These are phyloP conservation scores for Chaetorhynchus papuensis DNA, from an alignment of 2,113 vertebrate genomes.

Conservation along the genomic window DNA sequence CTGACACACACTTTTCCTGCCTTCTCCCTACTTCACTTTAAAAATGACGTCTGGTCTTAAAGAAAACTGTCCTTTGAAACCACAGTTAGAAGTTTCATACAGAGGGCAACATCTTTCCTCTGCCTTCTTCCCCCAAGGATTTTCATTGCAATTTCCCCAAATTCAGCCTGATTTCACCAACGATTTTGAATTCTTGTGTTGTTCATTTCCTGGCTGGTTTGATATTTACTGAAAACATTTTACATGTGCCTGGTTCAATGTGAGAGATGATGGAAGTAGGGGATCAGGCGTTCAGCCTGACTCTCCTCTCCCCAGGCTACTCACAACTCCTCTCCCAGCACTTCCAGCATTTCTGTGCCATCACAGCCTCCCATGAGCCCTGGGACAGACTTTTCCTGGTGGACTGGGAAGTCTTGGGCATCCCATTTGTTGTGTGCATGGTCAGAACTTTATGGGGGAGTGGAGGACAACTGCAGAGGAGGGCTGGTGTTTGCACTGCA, in stretches of 20 bases:
- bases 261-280: neutral
- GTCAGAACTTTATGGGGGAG: neutral
- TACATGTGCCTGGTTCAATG: neutral
- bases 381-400: neutral
- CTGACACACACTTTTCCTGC: neutral
- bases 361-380: neutral
- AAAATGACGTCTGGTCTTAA: neutral
- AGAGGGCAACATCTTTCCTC: neutral
- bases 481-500: neutral
- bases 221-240: neutral
- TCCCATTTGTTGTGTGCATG: neutral
- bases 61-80: neutral
- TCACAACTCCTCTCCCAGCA: neutral
- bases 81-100: neutral
- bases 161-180: neutral
- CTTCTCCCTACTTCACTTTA: neutral
- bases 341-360: fast-evolving
- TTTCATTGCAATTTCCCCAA: neutral
- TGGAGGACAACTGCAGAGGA: neutral
- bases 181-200: neutral
- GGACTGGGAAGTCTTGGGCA: neutral
- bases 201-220: neutral
- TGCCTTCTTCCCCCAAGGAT: neutral
- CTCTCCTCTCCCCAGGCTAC: neutral
- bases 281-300: neutral